These are phyloP conservation scores for Mesitornis unicolor DNA, from an alignment of 2,113 vertebrate species.

Conservation along the genomic window DNA sequence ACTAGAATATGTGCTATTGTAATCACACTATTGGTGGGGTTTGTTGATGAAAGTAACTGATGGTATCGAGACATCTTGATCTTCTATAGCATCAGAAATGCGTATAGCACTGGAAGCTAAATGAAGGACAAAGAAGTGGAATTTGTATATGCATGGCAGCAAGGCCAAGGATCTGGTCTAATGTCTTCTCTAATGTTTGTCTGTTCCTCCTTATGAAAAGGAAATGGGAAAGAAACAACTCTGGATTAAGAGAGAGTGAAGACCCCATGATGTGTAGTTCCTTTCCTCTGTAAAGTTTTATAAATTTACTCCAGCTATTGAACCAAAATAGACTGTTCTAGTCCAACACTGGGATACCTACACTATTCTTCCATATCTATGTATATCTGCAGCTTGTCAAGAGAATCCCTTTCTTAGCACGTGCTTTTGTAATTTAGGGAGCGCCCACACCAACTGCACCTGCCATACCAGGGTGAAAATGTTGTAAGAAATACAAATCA, in stretches of 20 bases:
- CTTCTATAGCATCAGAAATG: neutral
- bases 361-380: neutral
- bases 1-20: neutral
- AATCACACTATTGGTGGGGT: neutral
- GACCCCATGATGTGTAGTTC: neutral
- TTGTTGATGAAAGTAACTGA: neutral
- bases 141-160: neutral
- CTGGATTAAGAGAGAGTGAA: neutral
- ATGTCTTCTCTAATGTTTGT: neutral
- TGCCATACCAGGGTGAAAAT: neutral
- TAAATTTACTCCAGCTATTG: neutral
- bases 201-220: neutral
- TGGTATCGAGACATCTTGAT: neutral
- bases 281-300: neutral
- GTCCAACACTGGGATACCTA: neutral
- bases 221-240: neutral
- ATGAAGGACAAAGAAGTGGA: neutral
- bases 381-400: neutral
- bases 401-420: neutral
- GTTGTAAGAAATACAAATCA: neutral
- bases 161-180: neutral
- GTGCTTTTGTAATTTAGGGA: neutral
- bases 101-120: neutral
- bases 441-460: neutral
- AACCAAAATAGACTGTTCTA: neutral